These are phyloP conservation scores for Promerops cafer DNA, from an alignment of 2,113 vertebrate genomes.

Conservation along the genomic window DNA sequence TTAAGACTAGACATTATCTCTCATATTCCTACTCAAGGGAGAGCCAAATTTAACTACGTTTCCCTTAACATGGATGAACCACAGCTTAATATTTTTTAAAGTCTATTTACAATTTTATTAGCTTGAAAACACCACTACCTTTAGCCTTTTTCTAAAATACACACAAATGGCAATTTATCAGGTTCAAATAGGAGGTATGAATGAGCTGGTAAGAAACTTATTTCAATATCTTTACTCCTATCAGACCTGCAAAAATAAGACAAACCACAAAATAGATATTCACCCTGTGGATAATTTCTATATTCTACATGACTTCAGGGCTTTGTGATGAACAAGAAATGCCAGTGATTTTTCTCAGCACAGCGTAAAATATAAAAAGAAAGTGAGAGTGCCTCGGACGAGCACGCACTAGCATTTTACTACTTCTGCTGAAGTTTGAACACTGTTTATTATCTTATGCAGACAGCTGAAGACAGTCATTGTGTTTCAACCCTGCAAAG, in stretches of 20 bases:
- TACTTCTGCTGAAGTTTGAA: not conserved
- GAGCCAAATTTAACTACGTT: not conserved
- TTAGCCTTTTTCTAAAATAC: not conserved
- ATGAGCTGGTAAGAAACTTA: not conserved
- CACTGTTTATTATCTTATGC: constrained; percentile 30
- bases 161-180: not conserved
- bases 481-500: constrained; percentile 12
- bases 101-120: not conserved
- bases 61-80: not conserved
- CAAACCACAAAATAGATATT: not conserved
- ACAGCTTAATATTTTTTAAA: not conserved
- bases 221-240: not conserved
- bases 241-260: not conserved
- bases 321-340: not conserved
- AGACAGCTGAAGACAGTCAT: constrained; percentile 39
- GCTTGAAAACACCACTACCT: not conserved
- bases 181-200: not conserved
- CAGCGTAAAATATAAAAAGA: not conserved
- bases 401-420: not conserved
- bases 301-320: not conserved
- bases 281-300: not conserved
- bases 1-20: not conserved
- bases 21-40: not conserved
- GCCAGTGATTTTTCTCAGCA: not conserved
- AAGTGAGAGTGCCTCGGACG: not conserved